A percentile compares a stretch with the other conserved stretches of the same genome.
These are phyloP conservation scores for Oryzias curvinotus DNA, from an alignment of 2,113 vertebrate species.

Conservation along the genomic window DNA sequence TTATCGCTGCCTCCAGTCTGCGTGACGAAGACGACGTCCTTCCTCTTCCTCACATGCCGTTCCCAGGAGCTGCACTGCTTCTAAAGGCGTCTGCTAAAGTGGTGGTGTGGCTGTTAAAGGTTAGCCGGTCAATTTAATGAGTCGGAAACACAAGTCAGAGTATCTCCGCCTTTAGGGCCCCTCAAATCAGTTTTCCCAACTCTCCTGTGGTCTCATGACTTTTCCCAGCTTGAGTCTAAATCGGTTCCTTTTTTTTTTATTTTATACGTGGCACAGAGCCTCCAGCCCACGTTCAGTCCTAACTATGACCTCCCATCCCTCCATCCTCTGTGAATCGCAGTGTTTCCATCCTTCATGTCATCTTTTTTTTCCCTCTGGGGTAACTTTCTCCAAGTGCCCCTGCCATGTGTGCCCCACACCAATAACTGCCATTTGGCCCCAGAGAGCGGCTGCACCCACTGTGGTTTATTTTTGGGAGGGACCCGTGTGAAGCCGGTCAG, in stretches of 20 bases:
- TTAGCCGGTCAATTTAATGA: constrained; percentile 45
- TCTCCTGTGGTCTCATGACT: constrained; percentile 44
- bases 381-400: constrained; percentile 50
- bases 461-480: constrained; percentile 7
- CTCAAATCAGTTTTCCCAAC: constrained; percentile 29
- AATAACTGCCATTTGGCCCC: constrained; percentile 68
- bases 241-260: constrained; percentile 35
- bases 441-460: constrained; percentile 23
- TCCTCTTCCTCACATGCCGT: constrained; percentile 15
- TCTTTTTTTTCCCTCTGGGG: constrained; percentile 47
- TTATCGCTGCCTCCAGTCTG: not conserved
- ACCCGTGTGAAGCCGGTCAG: constrained; percentile 16
- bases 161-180: constrained; percentile 41
- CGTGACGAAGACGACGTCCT: constrained; percentile 38
- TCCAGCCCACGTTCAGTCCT: constrained; percentile 2
- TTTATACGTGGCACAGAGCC: not conserved
- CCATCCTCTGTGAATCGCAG: constrained; percentile 37
- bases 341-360: constrained; percentile 46
- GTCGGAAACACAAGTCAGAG: constrained; percentile 43
- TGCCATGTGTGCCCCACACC: constrained; percentile 48
- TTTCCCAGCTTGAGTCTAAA: constrained; percentile 58
- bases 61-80: too few species aligned
- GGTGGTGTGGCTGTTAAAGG: constrained; percentile 33
- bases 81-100: not conserved
- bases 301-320: constrained; percentile 29